Percentiles rank a stretch among this genome's conserved stretches.
phyloP scores from a whole-genome alignment of 2,888 invertebrate genomes.

The Teinopalpus imperialis region DNA sequence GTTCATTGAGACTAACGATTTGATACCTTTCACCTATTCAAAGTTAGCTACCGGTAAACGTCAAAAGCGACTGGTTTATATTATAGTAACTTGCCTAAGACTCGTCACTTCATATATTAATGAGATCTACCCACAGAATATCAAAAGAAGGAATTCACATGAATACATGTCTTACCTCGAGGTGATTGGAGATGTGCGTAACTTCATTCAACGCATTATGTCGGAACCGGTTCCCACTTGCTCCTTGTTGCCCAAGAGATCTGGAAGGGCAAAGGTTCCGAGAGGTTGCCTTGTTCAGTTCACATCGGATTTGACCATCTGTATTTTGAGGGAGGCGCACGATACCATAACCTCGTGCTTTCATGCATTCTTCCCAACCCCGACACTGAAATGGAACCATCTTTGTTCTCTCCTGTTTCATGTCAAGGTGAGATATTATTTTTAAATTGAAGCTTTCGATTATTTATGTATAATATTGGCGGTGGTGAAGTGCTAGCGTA shows the following conservation, averaged over 20 bases:
- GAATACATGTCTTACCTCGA: conserved; percentile 92
- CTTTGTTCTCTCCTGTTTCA: conserved; percentile 91
- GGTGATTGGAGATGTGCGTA: conserved; percentile 92
- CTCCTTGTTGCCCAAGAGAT: conserved; percentile 52
- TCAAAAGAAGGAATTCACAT: conserved; percentile 57
- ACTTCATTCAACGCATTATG: conserved; percentile 90
- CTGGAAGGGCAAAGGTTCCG: conserved; percentile 65
- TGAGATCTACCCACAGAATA: conserved; percentile 93
- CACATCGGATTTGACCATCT: conserved; percentile 84
- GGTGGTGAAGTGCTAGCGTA: too few relatives aligned
- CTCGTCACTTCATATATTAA: conserved; percentile 93
- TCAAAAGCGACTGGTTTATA: conserved; percentile 92
- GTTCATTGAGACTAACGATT: conserved; percentile 62
- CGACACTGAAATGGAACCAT: conserved; percentile 95
- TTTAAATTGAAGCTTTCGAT: too few relatives aligned
- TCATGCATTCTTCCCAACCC: conserved; percentile 97
- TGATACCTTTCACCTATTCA: conserved; percentile 70
- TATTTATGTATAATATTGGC: too few relatives aligned
- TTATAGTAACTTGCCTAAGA: conserved; percentile 91
- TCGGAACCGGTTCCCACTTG: conserved; percentile 84
- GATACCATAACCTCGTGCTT: conserved; percentile 95
- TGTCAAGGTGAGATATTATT: conserved; percentile 77
- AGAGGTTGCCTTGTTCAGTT: conserved; percentile 68
- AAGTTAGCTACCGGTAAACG: conserved; percentile 84
- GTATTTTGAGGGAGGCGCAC: conserved; percentile 94